A percentile compares a stretch with the other conserved stretches of the same genome.
phyloP scores from a whole-genome alignment of 2,888 invertebrate species.

The Stictocephala bisonia region DNA sequence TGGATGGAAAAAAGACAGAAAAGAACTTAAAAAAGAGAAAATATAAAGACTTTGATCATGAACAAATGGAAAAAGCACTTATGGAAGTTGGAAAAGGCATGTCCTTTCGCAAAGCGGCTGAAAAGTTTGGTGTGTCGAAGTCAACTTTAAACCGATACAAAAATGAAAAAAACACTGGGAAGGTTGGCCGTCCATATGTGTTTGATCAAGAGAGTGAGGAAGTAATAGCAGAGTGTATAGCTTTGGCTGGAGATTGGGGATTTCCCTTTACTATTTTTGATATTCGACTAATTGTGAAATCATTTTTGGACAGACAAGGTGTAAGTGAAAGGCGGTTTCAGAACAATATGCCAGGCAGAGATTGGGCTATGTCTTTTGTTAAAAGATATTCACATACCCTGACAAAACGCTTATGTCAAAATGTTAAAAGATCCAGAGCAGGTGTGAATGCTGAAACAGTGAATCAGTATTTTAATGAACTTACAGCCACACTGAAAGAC shows the following conservation, averaged over 20 bases:
- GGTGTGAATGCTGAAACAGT: conserved; percentile 46
- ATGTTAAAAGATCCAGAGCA: conserved; percentile 50
- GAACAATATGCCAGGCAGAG: conserved; percentile 45
- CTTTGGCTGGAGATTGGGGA: conserved; percentile 48
- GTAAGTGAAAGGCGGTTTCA: conserved; percentile 38
- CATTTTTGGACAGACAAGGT: no score
- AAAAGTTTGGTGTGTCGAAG: conserved; percentile 26
- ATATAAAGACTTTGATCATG: conserved; percentile 31
- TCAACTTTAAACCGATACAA: neutral
- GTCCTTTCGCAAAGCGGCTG: conserved; percentile 13
- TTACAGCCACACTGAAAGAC: conserved; percentile 46
- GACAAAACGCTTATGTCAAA: conserved; percentile 48
- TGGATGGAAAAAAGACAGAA: no score
- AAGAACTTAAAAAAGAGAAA: conserved; percentile 22
- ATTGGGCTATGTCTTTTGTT: conserved; percentile 44
- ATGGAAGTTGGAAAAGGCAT: conserved; percentile 25
- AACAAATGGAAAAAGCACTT: conserved; percentile 5
- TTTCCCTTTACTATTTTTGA: conserved; percentile 49
- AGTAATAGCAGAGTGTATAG: conserved; percentile 39
- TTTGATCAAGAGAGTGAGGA: conserved; percentile 38
- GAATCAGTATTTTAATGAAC: conserved; percentile 56
- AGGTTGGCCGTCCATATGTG: conserved; percentile 45
- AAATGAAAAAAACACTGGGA: conserved; percentile 1
- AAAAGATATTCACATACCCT: conserved; percentile 35
- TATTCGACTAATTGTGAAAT: no score